Evolutionary conservation across 2,113 vertebrate species (phyloP), one percentile per base, ranked within the genome.

Genomic region (Eulemur macaco): DNA sequence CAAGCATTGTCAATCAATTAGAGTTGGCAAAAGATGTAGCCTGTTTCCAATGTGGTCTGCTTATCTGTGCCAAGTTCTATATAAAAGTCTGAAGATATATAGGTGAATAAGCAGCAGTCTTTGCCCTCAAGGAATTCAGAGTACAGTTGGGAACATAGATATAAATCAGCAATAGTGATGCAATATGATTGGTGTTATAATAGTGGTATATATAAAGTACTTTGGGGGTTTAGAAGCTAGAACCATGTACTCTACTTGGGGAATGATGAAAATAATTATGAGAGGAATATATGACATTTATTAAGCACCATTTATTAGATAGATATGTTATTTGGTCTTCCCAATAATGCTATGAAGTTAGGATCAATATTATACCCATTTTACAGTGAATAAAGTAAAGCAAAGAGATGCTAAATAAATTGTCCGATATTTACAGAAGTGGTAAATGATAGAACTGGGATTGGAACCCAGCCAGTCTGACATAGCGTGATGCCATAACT

Each of bases 111-210:
- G 87, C 83, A 95, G 18, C 17, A 80, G 23, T 23, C 14, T 74
- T 96, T 89, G 31, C 56, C 50, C 34, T 96, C 69, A 84, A 74
- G 45, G 17, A 54, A 95, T 97, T 91, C 52, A 64, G 13, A 89
- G 54, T 86, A 60, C 11, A 52, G 10, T 29, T 94, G 42, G 52
- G 31, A 91, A 91, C 2, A 18, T 63, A 91, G 34, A 39, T 94
- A 58, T 68, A 91, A n/a, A 82, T 18, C 27, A 89, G n/a, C 1
- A 83, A 78, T 47, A 60, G n/a, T 83, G 68, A 90, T 39, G 27
- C 34, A 76, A 11, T 76, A n/a, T 81, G n/a, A 87, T 29, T 47
- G n/a, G 31, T 42, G 17, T 78, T 74, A 39, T n/a, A 42, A 39
- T 84, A 52, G 27, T 87, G 29, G 27, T 84, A 81, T 84, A 52